Percentiles rank a stretch among this genome's conserved stretches.
Conservation (phyloP, 2,113 vertebrate species). For the Dipodomys merriami region DNA sequence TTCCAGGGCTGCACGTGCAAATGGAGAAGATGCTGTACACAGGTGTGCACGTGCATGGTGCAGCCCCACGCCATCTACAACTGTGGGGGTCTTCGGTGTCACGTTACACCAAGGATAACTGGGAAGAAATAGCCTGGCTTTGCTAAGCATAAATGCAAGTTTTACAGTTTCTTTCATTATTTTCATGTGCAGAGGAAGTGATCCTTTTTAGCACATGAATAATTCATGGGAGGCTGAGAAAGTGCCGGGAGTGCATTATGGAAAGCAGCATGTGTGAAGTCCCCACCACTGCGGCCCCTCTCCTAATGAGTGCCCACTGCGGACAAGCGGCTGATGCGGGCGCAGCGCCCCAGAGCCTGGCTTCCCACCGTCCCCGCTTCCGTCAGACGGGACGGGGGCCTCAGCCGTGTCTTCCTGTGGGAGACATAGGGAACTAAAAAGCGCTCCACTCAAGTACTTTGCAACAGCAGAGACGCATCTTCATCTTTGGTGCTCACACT, state of each 20-base stretch:
- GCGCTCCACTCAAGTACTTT: not conserved
- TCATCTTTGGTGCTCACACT: no score
- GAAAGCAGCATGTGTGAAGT: not conserved
- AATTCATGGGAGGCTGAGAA: not conserved
- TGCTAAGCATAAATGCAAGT: not conserved
- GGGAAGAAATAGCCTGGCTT: not conserved
- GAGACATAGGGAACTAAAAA: not conserved
- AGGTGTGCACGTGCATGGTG: not conserved
- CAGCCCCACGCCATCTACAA: rapidly evolving
- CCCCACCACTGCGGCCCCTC: rapidly evolving
- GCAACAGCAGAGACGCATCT: not conserved
- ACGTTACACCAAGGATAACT: not conserved
- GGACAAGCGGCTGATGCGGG: rapidly evolving
- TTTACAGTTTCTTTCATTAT: not conserved
- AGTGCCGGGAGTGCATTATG: not conserved
- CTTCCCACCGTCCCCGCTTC: not conserved
- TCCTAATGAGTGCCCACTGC: not conserved
- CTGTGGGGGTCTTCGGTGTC: not conserved
- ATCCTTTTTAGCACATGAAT: not conserved
- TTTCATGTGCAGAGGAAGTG: conserved; percentile 5
- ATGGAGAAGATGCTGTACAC: not conserved
- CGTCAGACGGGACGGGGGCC: not conserved
- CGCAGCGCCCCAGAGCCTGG: rapidly evolving
- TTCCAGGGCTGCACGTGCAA: not conserved
- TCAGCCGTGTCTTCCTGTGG: not conserved